A percentile compares a stretch with the other conserved stretches of the same genome.
Evolutionary conservation across 2,113 vertebrate genomes (phyloP).

Genomic region (Saccopteryx leptura): DNA sequence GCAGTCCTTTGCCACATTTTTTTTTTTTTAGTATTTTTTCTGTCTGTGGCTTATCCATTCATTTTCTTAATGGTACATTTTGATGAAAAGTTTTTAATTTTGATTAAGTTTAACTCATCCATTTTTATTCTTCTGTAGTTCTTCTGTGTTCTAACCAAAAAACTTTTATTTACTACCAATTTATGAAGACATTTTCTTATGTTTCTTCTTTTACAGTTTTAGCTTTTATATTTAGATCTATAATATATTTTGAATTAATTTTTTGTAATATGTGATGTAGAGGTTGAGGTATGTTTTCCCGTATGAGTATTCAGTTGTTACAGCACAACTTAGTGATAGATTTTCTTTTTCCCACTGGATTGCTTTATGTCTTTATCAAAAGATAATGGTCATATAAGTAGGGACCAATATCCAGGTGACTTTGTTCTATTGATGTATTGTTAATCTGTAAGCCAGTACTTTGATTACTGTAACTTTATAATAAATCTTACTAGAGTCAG

Average conservation of each 20-base stretch:
- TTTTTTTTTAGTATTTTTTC: background rate
- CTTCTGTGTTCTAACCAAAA: background rate
- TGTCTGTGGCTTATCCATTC: background rate
- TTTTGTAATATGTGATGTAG: background rate
- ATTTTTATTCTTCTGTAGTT: background rate
- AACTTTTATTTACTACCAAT: background rate
- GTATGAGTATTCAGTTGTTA: background rate
- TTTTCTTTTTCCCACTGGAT: background rate
- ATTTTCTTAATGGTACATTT: background rate
- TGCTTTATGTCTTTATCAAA: background rate
- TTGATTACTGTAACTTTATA: background rate
- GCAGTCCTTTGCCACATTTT: background rate
- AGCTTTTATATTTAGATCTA: background rate
- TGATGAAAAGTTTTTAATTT: conserved; percentile 14
- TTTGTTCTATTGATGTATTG: background rate
- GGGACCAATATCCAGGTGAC: background rate
- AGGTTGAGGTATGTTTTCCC: background rate
- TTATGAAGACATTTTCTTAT: conserved; percentile 12
- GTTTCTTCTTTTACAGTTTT: conserved; percentile 14
- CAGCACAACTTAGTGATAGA: background rate
- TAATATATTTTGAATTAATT: conserved; percentile 6
- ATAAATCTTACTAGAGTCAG: background rate
- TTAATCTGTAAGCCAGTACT: background rate
- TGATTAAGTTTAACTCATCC: conserved; percentile 10
- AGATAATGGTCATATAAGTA: background rate